Evolutionary conservation across 2,888 invertebrate genomes (phyloP).

Genomic region (Cheilosia scutellata): DNA sequence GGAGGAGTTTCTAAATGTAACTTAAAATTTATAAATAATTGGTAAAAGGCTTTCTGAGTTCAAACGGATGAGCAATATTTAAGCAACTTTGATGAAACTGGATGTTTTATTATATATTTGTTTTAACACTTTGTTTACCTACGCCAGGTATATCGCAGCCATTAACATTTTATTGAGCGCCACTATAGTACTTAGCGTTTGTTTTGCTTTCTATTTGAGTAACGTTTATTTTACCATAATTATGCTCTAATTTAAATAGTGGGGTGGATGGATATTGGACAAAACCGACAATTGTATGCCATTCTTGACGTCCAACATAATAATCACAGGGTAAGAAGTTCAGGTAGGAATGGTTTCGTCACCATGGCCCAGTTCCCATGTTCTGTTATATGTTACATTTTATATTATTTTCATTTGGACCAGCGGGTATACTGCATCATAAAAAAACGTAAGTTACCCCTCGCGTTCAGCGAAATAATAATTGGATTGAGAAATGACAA

Average conservation of each 20-base stretch:
- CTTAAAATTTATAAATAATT: no score
- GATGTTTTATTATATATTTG: no score
- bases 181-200: slow-evolving; percentile 29
- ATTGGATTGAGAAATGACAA: slow-evolving; percentile 51
- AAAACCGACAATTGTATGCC: slow-evolving; percentile 15
- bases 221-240: slow-evolving; percentile 29
- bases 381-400: background rate
- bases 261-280: background rate
- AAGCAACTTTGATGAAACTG: no score
- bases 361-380: slow-evolving; percentile 44
- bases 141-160: background rate
- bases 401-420: slow-evolving; percentile 12
- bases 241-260: slow-evolving; percentile 12
- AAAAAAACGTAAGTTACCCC: background rate
- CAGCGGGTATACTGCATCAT: slow-evolving; percentile 12
- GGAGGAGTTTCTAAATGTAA: no score
- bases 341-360: slow-evolving; percentile 34
- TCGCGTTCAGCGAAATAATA: slow-evolving; percentile 26
- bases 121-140: no score
- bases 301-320: slow-evolving; percentile 31
- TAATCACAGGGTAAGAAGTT: slow-evolving; percentile 27
- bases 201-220: slow-evolving; percentile 28
- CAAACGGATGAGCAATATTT: no score
- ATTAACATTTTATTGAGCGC: slow-evolving; percentile 4
- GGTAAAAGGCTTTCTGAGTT: no score